These are phyloP conservation scores for Sus scrofa DNA, from an alignment of 2,113 vertebrate genomes.

Conservation along the genomic window DNA sequence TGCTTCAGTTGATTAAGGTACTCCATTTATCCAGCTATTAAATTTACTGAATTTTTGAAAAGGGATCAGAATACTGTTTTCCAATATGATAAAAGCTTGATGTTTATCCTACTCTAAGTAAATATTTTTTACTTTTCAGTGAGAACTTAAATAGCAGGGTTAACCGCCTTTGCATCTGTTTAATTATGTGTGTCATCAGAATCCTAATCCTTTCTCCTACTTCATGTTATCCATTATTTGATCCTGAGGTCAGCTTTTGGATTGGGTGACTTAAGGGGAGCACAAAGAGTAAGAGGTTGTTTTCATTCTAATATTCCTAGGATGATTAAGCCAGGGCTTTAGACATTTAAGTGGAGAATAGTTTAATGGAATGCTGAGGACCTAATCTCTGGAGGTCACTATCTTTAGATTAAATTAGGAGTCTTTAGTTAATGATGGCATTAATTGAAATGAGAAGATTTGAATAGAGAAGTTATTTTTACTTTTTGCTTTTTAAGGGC, in stretches of 20 bases:
- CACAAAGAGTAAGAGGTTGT: neutral
- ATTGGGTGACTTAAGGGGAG: neutral
- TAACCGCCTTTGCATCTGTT: slow-evolving; percentile 33
- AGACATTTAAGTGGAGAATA: neutral
- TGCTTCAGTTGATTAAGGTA: slow-evolving; percentile 30
- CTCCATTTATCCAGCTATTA: neutral
- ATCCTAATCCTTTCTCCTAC: slow-evolving; percentile 48
- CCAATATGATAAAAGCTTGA: slow-evolving; percentile 28
- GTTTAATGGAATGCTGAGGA: slow-evolving; percentile 16
- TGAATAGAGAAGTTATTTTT: neutral
- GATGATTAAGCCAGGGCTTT: slow-evolving; percentile 22
- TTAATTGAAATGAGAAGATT: slow-evolving; percentile 11
- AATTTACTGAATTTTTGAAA: neutral
- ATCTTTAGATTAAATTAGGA: slow-evolving; percentile 12
- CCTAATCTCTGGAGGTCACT: neutral
- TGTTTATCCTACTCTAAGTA: neutral
- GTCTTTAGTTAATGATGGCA: slow-evolving; percentile 15
- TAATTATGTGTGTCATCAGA: slow-evolving; percentile 24
- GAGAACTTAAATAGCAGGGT: slow-evolving; percentile 53
- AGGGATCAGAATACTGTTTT: slow-evolving; percentile 29
- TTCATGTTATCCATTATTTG: slow-evolving; percentile 62
- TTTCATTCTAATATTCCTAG: slow-evolving; percentile 1
- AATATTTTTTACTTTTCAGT: neutral
- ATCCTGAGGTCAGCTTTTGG: slow-evolving; percentile 49
- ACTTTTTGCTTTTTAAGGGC: too few relatives aligned